Evolutionary conservation across 1,140 invertebrate species (phyloP), one percentile per base, ranked within the genome.

Genomic region (Sinella curviseta): DNA sequence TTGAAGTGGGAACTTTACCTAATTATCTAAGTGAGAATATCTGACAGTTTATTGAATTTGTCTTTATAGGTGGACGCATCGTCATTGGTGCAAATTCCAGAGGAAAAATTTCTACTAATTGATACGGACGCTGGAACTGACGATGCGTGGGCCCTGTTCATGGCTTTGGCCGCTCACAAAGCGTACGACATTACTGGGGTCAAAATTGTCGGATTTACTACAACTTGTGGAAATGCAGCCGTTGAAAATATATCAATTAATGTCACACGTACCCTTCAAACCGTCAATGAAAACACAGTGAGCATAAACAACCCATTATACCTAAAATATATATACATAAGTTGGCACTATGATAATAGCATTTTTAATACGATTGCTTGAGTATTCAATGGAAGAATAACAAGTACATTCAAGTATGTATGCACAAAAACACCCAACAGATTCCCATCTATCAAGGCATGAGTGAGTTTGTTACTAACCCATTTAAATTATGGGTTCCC

Each of bases 71-170:
- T n/a, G n/a, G n/a, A n/a, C n/a, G n/a, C n/a, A n/a, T n/a, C n/a
- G n/a, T n/a, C n/a, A n/a, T n/a, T n/a, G 55, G 24, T 4, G 8
- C 65, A 70, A 70, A 24, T 17, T 3, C 28, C 31, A 2, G 55
- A 30, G 4, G 65, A 78, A 65, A 33, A 67, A 73, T 55, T 35
- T 8, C 86, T 90, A 26, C 89, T 92, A 67, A 85, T 92, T 20
- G 91, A 93, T 82, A 89, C 89, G 48, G 91, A 92, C 85, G 88
- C 89, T 28, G 91, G 91, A 0, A 87, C 89, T 24, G 92, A 92
- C 83, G 92, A 93, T 87, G 91, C 90, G 26, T 87, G 91, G 83
- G 91, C 91, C 0, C 82, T 93, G 4, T 84, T 91, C 20, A 82
- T 92, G 79, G 83, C 91, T 0, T 84, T 92, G 0, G 85, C 87